Base-by-base conservation (phyloP, 2,113 vertebrate species). In the Vanacampus margaritifer region DNA sequence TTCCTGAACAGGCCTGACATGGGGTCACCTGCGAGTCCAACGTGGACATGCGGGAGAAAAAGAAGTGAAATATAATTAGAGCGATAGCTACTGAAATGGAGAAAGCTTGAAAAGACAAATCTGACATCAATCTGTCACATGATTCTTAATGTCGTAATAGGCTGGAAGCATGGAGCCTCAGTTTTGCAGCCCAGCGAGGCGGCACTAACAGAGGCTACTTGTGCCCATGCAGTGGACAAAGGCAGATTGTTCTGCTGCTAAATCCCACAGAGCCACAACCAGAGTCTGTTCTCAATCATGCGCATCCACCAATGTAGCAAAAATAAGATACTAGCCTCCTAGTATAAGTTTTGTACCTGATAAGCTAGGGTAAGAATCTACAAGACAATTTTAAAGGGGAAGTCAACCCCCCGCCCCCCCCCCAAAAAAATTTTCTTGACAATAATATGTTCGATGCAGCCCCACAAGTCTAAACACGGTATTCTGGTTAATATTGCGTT, bases 1-100 rank as follows among this genome's bases (percentile, higher is more conserved):
- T 92, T 86, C 78, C 80, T 82, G 58, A 93, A 91, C 65, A 89
- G 60, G 45, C 84, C 84, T 69, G 90, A 88, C 78, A 89, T 89
- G 26, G 86, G 71, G 62, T 89, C 84, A 89, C 91, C 96, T 98
- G 14, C 26, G 37, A 14, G 37, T 41, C n/a, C 36, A 41, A 24
- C 21, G n/a, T 39, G 35, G 16, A 57, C 17, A 24, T 5, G 26
- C 4, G 45, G 28, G 48, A n/a, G n/a, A 48, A 65, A 36, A 32
- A 65, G 24, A 32, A 36, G 63, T 41, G 26, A 51, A 50, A 0
- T 43, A 3, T 8, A 50, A 23, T 65, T 16, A 48, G 24, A 16
- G 7, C 21, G 21, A 23, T n/a, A 10, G n/a, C 48, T 3, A 51
- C 48, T 13, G 7, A 62, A 62, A 62, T 45, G 13, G n/a, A 45